Evolutionary conservation across 2,888 invertebrate species (phyloP), one percentile per base, ranked within the genome.

Genomic region (Sesamia inferens): DNA sequence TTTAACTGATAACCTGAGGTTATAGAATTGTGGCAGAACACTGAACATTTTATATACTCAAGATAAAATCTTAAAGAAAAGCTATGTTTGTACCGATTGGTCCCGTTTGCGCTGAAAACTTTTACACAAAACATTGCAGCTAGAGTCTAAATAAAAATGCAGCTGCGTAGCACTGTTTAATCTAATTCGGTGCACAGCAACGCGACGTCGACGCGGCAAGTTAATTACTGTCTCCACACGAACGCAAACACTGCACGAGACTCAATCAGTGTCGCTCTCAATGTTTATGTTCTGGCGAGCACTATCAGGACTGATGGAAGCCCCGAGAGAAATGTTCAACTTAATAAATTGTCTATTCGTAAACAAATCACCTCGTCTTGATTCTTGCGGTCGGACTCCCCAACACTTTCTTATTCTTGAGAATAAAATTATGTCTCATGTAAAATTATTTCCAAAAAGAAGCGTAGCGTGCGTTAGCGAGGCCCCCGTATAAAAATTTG

Each of bases 221-320:
- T 78, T 84, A 82, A 85, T 85, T 80, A 82, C 71, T 78, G 69
- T 73, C 74, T 74, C 71, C 71, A 61, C 78, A 68, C 68, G 68
- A 71, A 69, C 58, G 58, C 78, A 71, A 78, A 75, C 68, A 68
- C 64, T 72, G 70, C 79, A 68, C 68, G 71, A 79, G 75, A 77
- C 85, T 80, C 78, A 76, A 82, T 82, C 82, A 84, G 82, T 76
- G 76, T 84, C 80, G 74, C 71, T 75, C 72, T 74, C 72, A 82
- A 62, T 81, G 79, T 79, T 82, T 81, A 78, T 78, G 68, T 59
- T 68, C 66, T 76, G 63, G 55, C 64, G 51, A 68, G 68, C 64
- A 11, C 24, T n/a, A 47, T n/a, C 58, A 42, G 42, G 59, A 47
- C 61, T 63, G 48, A 4, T 14, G 8, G 47, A 55, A 59, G 64